These are phyloP conservation scores for Stenurella melanura DNA, from an alignment of 2,888 invertebrate genomes.

Conservation along the genomic window DNA sequence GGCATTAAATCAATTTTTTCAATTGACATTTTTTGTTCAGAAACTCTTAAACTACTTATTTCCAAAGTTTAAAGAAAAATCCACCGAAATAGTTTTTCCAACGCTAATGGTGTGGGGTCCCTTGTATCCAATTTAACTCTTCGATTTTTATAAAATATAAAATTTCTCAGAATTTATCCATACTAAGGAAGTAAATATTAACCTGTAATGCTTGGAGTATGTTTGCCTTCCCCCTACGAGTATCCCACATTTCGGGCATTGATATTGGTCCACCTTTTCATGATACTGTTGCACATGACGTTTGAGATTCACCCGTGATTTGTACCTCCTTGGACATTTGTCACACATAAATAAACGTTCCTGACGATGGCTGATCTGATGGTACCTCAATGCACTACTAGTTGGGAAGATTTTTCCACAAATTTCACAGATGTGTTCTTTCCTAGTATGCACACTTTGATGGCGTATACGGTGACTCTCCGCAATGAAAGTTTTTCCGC, in stretches of 20 bases:
- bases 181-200: not conserved
- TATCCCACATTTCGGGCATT: constrained; percentile 1
- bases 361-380: not conserved
- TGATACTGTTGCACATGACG: not conserved
- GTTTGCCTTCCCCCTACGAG: not conserved
- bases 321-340: constrained; percentile 5
- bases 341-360: not conserved
- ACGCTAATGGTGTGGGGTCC: no score
- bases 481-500: not conserved
- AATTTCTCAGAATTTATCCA: no score
- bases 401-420: not conserved
- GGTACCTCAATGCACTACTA: not conserved
- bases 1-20: no score
- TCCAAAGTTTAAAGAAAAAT: no score
- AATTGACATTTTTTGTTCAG: no score
- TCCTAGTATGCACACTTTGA: not conserved
- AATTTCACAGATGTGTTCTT: not conserved
- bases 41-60: no score
- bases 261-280: not conserved
- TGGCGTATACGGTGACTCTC: not conserved
- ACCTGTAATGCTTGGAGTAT: constrained; percentile 3
- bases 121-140: no score
- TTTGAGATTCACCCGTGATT: not conserved
- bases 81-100: no score
- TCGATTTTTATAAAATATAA: no score